phyloP scores from a whole-genome alignment of 2,113 vertebrate species.

The Rousettus leschenaultii region DNA sequence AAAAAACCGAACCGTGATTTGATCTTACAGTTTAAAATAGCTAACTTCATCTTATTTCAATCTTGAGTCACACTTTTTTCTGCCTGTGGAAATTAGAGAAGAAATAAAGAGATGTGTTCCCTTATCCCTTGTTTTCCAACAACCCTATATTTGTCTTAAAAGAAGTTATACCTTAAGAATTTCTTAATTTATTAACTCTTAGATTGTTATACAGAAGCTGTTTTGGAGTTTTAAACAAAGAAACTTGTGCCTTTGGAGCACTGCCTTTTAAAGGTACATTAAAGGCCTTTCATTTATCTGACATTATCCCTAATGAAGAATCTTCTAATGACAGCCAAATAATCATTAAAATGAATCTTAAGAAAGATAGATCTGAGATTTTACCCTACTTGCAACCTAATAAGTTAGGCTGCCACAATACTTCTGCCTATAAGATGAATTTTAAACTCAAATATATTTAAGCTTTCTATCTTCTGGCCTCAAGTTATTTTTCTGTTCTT shows the following conservation, averaged over 20 bases:
- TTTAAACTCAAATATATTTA: conserved; percentile 24
- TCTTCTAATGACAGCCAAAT: background rate
- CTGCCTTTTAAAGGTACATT: background rate
- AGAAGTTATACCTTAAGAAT: background rate
- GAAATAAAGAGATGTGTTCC: background rate
- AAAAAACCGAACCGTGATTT: background rate
- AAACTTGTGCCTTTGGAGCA: background rate
- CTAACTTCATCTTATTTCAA: background rate
- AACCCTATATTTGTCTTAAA: background rate
- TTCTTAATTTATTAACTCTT: background rate
- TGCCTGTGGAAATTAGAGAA: background rate
- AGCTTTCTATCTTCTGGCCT: background rate
- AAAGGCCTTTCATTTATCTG: background rate
- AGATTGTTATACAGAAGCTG: background rate
- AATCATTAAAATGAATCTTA: conserved; percentile 14
- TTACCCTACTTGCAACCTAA: background rate
- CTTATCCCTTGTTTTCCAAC: background rate
- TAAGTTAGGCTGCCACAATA: background rate
- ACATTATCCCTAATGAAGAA: conserved; percentile 19
- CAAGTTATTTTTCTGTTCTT: conserved; percentile 28
- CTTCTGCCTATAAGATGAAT: background rate
- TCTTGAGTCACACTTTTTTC: background rate
- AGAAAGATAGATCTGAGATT: background rate
- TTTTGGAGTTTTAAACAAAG: background rate
- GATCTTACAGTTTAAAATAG: background rate